Evolutionary conservation across 2,888 invertebrate genomes (phyloP), one percentile per base, ranked within the genome.

Genomic region (Euphydryas editha): DNA sequence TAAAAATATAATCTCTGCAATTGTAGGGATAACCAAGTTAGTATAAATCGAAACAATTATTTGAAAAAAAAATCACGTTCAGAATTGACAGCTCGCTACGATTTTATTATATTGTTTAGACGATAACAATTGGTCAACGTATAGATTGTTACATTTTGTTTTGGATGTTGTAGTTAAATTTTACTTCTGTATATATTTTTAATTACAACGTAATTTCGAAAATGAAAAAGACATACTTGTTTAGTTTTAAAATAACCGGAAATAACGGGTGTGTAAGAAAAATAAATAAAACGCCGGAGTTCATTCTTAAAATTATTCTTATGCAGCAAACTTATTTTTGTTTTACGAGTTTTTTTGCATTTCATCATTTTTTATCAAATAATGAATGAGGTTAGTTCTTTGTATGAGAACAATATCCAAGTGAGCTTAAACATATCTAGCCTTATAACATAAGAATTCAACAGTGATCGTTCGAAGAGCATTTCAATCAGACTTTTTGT

Each of bases 241-340:
- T 30, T 3, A 30, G 5, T 30, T 30, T 30, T 30, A 30, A n/a
- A 30, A 1, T 30, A 44, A 15, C 1, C n/a, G 2, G 13, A 13
- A 49, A 7, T 30, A n/a, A 2, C 11, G 4, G 54, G 54, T 8
- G 0, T 15, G 8, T n/a, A 7, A 10, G 24, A n/a, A 13, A 24
- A 18, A 47, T 37, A 56, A 89, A 90, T 89, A 82, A 90, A 89
- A 90, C 88, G 81, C 84, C 77, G 72, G 61, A 69, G 71, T 73
- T 71, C 63, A 62, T 81, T 83, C 88, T 86, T 90, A 89, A 83
- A 81, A 82, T 84, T 88, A 88, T 83, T 84, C 75, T 83, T 80
- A 81, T 83, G 73, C 76, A 75, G 77, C 77, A 83, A 81, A 82
- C 78, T 81, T 77, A 58, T 78, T 73, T 65, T 51, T 51, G 4